Evolutionary conservation across 2,888 invertebrate species (phyloP), one percentile per base, ranked within the genome.

Genomic region (Hydropsyche betteni): DNA sequence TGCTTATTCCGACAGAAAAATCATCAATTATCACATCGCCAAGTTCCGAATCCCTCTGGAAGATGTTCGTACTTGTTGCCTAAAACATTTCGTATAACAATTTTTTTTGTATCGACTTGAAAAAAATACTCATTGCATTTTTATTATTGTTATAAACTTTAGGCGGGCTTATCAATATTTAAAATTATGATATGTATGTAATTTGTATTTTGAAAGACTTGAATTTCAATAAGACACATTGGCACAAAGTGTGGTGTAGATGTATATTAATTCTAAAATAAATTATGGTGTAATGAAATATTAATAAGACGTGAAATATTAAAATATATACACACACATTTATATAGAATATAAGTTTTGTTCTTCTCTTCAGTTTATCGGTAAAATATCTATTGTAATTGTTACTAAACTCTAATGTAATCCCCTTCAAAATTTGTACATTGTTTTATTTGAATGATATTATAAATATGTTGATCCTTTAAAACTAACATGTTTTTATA

Each of bases 141-240:
- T 61, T n/a, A 51, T 12, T 51, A 51, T 51, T 51, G 8, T 24
- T 61, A 61, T 12, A 61, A 61, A 34, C 33, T 36, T 64, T 64
- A 64, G 64, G 34, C 34, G 36, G 64, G 64, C 64, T 64, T 64
- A 64, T 64, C 64, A 36, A 44, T 64, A 64, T 33, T 64, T 36
- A 34, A 64, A 36, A n/a, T 64, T 64, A 64, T 44, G 44, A 44
- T 44, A 44, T 44, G 44, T 64, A 64, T 64, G 64, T 64, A 64
- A 64, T 64, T 64, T 34, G 36, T 64, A 34, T 64, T 64, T 64
- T 36, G 34, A 64, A 64, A 64, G 64, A 64, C 64, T 64, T 64
- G 64, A 64, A 64, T 64, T 64, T 64, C 64, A 64, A 64, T 64
- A 64, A 64, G 64, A 64, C 64, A 64, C 64, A 64, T 64, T 64